Evolutionary conservation across 1,140 invertebrate genomes (phyloP).

Genomic region (Drosophila aff.): DNA sequence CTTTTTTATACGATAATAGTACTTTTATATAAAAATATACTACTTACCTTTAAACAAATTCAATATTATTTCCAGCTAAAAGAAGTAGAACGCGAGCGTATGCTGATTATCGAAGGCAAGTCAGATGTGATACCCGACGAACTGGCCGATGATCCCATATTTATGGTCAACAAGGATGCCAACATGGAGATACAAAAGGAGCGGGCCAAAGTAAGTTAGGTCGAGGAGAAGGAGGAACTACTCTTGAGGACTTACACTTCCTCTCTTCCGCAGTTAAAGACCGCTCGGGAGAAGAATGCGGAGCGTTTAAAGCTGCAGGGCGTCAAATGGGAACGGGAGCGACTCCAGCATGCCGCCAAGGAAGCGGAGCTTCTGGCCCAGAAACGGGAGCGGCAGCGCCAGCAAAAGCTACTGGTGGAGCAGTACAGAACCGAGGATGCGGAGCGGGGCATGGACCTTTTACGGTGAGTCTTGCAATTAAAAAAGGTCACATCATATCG

Average conservation of each 20-base stretch:
- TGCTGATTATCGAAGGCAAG: slow-evolving; percentile 87
- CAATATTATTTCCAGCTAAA: slow-evolving; percentile 82
- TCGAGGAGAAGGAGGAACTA: background rate
- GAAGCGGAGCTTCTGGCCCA: slow-evolving; percentile 72
- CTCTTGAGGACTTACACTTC: background rate
- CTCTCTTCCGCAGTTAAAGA: slow-evolving; percentile 65
- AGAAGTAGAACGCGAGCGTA: slow-evolving; percentile 88
- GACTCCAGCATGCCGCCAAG: slow-evolving; percentile 72
- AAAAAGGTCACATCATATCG: no score
- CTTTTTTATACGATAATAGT: no score
- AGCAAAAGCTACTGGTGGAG: slow-evolving; percentile 74
- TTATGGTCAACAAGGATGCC: slow-evolving; percentile 87
- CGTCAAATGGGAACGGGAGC: slow-evolving; percentile 81
- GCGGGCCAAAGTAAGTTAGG: slow-evolving; percentile 85
- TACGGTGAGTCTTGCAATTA: slow-evolving; percentile 62
- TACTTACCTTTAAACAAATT: no score
- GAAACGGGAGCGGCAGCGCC: slow-evolving; percentile 58
- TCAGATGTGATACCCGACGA: slow-evolving; percentile 87
- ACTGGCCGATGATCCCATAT: slow-evolving; percentile 88
- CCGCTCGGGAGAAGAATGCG: slow-evolving; percentile 79
- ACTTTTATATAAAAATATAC: background rate
- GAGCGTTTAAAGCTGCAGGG: slow-evolving; percentile 77
- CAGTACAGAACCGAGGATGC: slow-evolving; percentile 76
- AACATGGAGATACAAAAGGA: slow-evolving; percentile 86
- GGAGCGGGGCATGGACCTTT: slow-evolving; percentile 73